Base-by-base conservation (phyloP, 2,888 invertebrate species). In the Oithona nana region DNA sequence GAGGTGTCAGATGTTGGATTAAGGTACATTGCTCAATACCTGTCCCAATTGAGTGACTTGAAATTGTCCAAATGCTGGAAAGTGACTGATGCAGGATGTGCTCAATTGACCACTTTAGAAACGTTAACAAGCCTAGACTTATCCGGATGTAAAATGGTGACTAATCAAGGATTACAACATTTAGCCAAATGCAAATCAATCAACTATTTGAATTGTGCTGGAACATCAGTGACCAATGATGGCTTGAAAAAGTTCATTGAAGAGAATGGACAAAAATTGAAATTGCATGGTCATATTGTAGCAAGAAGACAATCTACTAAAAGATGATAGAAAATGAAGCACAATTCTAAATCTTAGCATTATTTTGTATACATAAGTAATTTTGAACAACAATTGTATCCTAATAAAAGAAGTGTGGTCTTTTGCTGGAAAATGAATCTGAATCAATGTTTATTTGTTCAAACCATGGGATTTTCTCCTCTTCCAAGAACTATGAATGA, bases 1-100 rank as follows among this genome's bases (percentile, higher is more conserved):
- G 89, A 90, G 69, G 81, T 94, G 66, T 86, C 88, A 0, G 93
- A 93, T 71, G 83, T 88, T n/a, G 82, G 87, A 0, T 77, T 88
- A 73, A 78, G 71, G 59, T 68, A 72, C 29, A 68, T 74, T 26
- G 68, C 70, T 11, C 69, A 70, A 55, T 69, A 73, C 65, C 64
- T 74, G 61, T 69, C 67, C 13, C 61, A 80, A 68, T 76, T 93
- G 61, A 79, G 80, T 63, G 81, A 81, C 67, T 74, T 93, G 67
- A 87, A 89, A 75, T 78, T 93, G 81, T 88, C 66, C 66, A 86
- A 87, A 63, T 93, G 93, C 73, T 83, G 86, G 64, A 80, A 88
- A 28, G 80, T 93, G 50, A 88, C 89, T 0, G 90, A 93, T 73
- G 87, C 88, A 13, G 90, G 90, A 56, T 84, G 92, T 57, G 88